Base-by-base conservation (phyloP, 1,140 invertebrate species). In the Acyrthosiphon pisum region DNA sequence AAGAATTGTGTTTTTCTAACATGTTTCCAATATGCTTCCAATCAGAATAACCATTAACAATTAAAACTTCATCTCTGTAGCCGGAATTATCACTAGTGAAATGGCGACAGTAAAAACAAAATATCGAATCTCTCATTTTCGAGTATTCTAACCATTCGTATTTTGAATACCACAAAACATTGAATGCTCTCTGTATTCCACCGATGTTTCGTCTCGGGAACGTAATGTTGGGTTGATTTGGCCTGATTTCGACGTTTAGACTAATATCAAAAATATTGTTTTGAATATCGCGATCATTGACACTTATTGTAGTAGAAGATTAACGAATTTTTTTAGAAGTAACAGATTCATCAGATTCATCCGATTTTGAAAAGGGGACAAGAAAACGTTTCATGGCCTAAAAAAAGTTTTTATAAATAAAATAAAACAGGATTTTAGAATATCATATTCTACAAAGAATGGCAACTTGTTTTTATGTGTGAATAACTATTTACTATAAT, bases 71-170 rank as follows among this genome's bases (percentile, higher is more conserved):
- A 46, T 46, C 44, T 46, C 9, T 46, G 6, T 46, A 46, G 0
- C 44, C 44, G 0, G 30, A 76, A 76, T 76, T 35, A 76, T 50
- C 48, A 50, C 48, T 2, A 50, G 2, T 50, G 48, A 50, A 50
- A 50, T 50, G 14, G 48, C 14, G 11, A 50, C 14, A 50, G 48
- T 50, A 50, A 50, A 50, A 50, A 50, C 48, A 18, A 50, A 50
- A 87, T 87, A 87, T 30, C 23, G 84, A 87, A 48, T 87, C 44
- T 87, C 35, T 87, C 26, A 87, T 87, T 48, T 87, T 87, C 14
- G 30, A 87, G n/a, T 87, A 87, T 14, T 87, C 84, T 87, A 87
- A 18, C 44, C 84, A 87, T 48, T 41, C 30, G 84, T 87, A 87
- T 48, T 87, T 48, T 87, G 9, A 30, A 48, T 87, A 87, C 84